Evolutionary conservation across 1,140 invertebrate genomes (phyloP), one percentile per base, ranked within the genome.

Genomic region (Marisa cornuarietis): DNA sequence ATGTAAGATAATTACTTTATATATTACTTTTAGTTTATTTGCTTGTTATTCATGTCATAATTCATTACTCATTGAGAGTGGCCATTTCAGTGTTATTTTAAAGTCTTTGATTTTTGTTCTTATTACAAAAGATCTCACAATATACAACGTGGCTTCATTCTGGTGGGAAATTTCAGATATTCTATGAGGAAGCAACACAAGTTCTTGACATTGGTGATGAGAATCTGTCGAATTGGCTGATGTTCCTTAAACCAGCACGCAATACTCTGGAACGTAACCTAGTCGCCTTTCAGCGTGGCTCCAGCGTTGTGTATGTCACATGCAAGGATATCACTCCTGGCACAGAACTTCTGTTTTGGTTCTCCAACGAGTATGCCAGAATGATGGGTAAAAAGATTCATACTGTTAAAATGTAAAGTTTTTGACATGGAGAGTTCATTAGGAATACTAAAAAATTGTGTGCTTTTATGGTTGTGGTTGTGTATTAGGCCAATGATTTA

Each of bases 151-250:
- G 6, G 31, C 6, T 42, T 42, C 31, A 42, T 42, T 42, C 31
- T 42, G 31, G 31, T 42, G 31, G 31, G 31, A 26, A 24, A 52
- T 61, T 81, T 5, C 65, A 83, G 81, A 80, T 80, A 18, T 81
- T 79, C 58, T 52, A 77, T 71, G 81, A 81, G 13, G 18, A 62
- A 42, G 73, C 65, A n/a, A 76, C 72, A 4, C 79, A 80, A 58
- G 78, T 83, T 7, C 51, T 88, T 20, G 81, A 87, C 58, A 75
- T 81, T 18, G 68, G 58, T 49, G 84, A 87, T 83, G 87, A 88
- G 76, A 79, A 84, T 63, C 68, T 71, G 5, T 81, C 79, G 66
- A 88, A 88, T 74, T 88, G 87, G 87, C 81, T 87, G 71, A 87
- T 82, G 83, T 88, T 87, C 81, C 54, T 88, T 20, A 84, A 85